Evolutionary conservation across 2,888 invertebrate species (phyloP).

Genomic region (Hemistola chrysoprasaria): DNA sequence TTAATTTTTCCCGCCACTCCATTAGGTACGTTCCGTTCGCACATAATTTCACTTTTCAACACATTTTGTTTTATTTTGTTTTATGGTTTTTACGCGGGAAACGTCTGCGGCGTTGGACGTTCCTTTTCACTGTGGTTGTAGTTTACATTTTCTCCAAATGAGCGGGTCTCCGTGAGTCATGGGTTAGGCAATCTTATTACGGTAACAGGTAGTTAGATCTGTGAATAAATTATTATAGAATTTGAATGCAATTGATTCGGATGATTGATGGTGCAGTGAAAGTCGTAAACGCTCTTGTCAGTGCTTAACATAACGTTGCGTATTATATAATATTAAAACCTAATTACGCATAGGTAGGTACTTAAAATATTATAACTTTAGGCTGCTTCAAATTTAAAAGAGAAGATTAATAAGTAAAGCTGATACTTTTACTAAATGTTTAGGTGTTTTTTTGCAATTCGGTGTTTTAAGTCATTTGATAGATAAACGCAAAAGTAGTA

Average conservation of each 20-base stretch:
- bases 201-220: slow-evolving; percentile 26
- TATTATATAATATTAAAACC: too few relatives aligned
- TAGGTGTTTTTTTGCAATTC: too few relatives aligned
- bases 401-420: too few relatives aligned
- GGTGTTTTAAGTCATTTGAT: too few relatives aligned
- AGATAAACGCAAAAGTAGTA: too few relatives aligned
- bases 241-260: slow-evolving; percentile 18
- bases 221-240: slow-evolving; percentile 27
- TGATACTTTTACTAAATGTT: too few relatives aligned
- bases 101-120: slow-evolving; percentile 40
- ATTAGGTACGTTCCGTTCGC: slow-evolving; percentile 43
- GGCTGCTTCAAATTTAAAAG: too few relatives aligned
- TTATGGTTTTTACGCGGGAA: slow-evolving; percentile 54
- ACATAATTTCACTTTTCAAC: slow-evolving; percentile 45
- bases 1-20: slow-evolving; percentile 54
- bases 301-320: too few relatives aligned
- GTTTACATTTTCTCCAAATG: slow-evolving; percentile 36
- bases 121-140: slow-evolving; percentile 69
- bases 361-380: too few relatives aligned
- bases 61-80: slow-evolving; percentile 37
- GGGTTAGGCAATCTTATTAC: slow-evolving; percentile 29
- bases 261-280: slow-evolving; percentile 14
- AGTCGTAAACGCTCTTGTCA: slow-evolving; percentile 8
- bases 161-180: slow-evolving; percentile 24
- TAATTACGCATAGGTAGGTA: too few relatives aligned